Conservation (phyloP, 1,140 invertebrate species). For the Zaprionus ghesquierei region DNA sequence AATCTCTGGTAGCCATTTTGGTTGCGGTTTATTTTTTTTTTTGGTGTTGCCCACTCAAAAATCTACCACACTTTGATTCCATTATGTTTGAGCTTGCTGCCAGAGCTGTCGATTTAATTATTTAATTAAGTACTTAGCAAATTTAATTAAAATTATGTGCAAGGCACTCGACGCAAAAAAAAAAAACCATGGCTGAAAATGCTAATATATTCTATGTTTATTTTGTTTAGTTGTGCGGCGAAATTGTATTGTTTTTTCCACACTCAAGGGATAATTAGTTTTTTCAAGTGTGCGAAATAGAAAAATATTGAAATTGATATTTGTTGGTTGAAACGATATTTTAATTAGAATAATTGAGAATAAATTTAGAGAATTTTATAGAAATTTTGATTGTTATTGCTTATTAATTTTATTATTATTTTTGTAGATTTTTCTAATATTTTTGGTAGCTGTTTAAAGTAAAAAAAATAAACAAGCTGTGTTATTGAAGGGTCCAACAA, state of each 20-base stretch:
- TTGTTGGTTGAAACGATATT: background rate
- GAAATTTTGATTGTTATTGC: background rate
- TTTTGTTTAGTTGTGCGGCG: background rate
- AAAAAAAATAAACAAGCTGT: too few relatives aligned
- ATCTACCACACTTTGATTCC: constrained; percentile 1
- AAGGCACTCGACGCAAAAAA: background rate
- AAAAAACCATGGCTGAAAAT: background rate
- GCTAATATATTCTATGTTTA: background rate
- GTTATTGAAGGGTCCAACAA: too few relatives aligned
- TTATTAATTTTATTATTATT: background rate
- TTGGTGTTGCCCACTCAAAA: background rate
- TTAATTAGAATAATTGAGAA: background rate
- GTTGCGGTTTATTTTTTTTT: constrained; percentile 23
- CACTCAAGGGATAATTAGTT: background rate
- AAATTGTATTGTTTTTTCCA: background rate
- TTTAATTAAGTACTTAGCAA: constrained; percentile 9
- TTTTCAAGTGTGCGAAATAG: background rate
- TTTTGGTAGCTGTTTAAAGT: too few relatives aligned
- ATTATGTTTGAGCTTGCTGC: constrained; percentile 23
- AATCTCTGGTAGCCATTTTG: constrained; percentile 52
- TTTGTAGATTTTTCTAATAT: background rate
- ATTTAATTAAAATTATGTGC: constrained; percentile 19
- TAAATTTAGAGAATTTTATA: background rate
- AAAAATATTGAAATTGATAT: background rate
- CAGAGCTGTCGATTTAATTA: constrained; percentile 1